Base-by-base conservation (phyloP, 37 sponge, comb jelly and placozoan species). In the Aplysina aerophoba region DNA sequence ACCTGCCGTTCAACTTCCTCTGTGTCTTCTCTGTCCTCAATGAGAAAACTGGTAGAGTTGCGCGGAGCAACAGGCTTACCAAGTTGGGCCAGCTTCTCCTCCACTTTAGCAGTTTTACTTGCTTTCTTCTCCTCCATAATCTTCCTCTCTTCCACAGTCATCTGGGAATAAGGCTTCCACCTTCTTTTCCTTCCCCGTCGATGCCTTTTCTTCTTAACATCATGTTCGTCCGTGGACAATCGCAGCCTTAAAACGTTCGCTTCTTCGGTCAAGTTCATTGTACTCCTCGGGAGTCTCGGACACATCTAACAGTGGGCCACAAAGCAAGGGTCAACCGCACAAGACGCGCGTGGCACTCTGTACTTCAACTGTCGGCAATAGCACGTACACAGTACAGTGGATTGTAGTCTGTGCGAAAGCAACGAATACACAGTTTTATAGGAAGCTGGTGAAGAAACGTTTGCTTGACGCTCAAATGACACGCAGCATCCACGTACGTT, bases 121-220 rank as follows among this genome's bases (percentile, higher is more conserved):
- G 31, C 74, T 55, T 72, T 77, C 30, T 53, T 71, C 68, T 61
- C 80, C 75, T 83, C 53, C 19, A 54, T 56, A 53, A 66, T 83
- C 34, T 80, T 67, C 59, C 63, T 87, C 74, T 87, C 88, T 3
- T 83, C 83, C 75, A 33, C 6, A 0, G 82, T 60, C 83, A 87
- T 83, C 69, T 87, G 60, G 4, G 65, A 63, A 81, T 86, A 86
- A 41, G 83, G 71, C 36, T 87, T 87, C 88, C 88, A 87, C 81
- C 85, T 87, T 53, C 69, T 67, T 15, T 25, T 79, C 25, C 69
- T 57, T 53, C 40, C 41, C 20, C 88, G 55, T 17, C 81, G 80
- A 19, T 68, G 83, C 24, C 40, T 63, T 44, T 82, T 80, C 19
- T 81, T 66, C 31, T 87, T 75, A 31, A 15, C n/a, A 75, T 39